Evolutionary conservation across 92 coral and sea anemone species (phyloP).

Genomic region (Metridium senile): DNA sequence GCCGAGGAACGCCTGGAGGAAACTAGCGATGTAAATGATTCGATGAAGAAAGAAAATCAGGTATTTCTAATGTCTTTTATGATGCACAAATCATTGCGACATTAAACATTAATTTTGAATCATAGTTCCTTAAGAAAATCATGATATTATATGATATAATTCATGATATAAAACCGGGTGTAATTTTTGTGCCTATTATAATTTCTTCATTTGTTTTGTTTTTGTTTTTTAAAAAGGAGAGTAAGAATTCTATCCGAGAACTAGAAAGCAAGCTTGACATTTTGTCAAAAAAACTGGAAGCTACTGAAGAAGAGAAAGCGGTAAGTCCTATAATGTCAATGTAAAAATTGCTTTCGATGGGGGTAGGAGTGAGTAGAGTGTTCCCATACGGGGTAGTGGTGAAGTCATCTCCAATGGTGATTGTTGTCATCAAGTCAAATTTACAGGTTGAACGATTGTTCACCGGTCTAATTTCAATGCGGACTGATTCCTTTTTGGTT

Average conservation of each 20-base stretch:
- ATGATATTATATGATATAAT: too few species aligned
- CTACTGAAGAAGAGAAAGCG: slow-evolving; percentile 84
- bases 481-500: too few species aligned
- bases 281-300: slow-evolving; percentile 65
- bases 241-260: slow-evolving; percentile 45
- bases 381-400: too few species aligned
- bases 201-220: too few species aligned
- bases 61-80: slow-evolving; percentile 2
- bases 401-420: too few species aligned
- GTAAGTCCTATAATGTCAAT: slow-evolving; percentile 64
- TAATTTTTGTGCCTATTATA: too few species aligned
- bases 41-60: slow-evolving; percentile 43
- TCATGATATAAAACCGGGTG: too few species aligned
- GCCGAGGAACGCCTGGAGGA: slow-evolving; percentile 24
- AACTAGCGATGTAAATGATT: slow-evolving; percentile 14
- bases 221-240: background rate
- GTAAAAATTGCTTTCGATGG: background rate
- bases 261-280: slow-evolving; percentile 69
- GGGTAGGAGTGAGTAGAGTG: background rate
- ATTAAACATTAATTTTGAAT: too few species aligned
- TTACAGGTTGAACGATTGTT: too few species aligned
- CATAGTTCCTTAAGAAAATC: too few species aligned
- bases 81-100: background rate
- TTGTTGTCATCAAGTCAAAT: too few species aligned
- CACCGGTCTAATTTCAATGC: too few species aligned